These are phyloP conservation scores for Deilephila porcellus DNA, from an alignment of 2,888 invertebrate genomes.

Conservation along the genomic window DNA sequence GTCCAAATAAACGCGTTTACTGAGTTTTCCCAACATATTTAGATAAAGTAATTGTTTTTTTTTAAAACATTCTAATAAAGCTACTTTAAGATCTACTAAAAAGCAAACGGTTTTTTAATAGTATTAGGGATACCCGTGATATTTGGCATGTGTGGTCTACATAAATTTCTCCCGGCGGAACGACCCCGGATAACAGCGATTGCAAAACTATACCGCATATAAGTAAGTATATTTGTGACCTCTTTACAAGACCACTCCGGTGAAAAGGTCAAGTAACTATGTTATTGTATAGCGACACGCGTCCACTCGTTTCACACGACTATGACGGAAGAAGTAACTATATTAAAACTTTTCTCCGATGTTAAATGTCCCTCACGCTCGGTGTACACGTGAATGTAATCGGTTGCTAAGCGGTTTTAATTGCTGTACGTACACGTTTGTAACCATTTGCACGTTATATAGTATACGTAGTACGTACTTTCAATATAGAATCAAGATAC, in stretches of 20 bases:
- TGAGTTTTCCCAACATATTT: too few relatives aligned
- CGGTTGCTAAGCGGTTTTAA: conserved; percentile 13
- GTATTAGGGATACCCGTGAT: too few relatives aligned
- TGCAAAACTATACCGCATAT: neutral
- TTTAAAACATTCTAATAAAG: too few relatives aligned
- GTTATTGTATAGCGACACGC: neutral
- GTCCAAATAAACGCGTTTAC: too few relatives aligned
- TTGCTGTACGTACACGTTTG: neutral
- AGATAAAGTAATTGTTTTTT: too few relatives aligned
- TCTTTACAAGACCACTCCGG: neutral
- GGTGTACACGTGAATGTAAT: conserved; percentile 5
- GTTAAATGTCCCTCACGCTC: neutral
- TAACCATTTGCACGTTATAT: neutral
- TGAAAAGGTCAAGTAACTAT: conserved; percentile 1
- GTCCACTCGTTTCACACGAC: neutral
- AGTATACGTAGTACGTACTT: too few relatives aligned
- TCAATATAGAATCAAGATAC: neutral
- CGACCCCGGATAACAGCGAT: neutral
- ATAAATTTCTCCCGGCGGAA: too few relatives aligned
- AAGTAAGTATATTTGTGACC: neutral
- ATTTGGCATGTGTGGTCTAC: too few relatives aligned
- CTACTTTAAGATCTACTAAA: too few relatives aligned
- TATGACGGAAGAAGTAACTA: neutral
- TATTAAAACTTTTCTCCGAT: neutral
- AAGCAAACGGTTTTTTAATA: too few relatives aligned